These are phyloP conservation scores for Brachyrhaphis roseni DNA, from an alignment of 2,797 vertebrate species.

Conservation along the genomic window DNA sequence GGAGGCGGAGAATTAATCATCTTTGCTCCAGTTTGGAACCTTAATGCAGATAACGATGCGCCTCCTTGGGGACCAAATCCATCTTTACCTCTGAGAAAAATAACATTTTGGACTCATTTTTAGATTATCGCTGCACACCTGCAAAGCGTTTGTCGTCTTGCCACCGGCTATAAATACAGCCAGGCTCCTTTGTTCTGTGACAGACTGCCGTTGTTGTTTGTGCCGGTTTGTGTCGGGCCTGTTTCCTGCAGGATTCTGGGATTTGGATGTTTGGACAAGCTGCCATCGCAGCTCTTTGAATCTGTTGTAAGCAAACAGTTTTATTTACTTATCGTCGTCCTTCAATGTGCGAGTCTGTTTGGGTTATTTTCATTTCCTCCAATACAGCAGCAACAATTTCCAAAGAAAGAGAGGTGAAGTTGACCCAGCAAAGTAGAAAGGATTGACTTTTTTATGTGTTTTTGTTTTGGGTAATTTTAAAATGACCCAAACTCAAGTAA, in stretches of 20 bases:
- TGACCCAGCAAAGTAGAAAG: not conserved
- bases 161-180: not conserved
- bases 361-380: not conserved
- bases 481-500: not conserved
- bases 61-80: not conserved
- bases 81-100: not conserved
- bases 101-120: not conserved
- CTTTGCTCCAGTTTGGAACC: not conserved
- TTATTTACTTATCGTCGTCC: not conserved
- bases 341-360: not conserved
- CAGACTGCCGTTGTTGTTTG: not conserved
- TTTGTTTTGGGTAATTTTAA: not conserved
- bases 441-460: not conserved
- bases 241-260: constrained; percentile 3
- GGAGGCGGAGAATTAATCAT: too few relatives aligned
- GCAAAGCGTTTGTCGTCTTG: not conserved
- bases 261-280: constrained; percentile 4
- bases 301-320: not conserved
- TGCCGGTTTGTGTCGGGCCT: not conserved
- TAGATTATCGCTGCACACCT: not conserved
- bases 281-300: constrained; percentile 5
- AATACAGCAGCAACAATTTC: not conserved
- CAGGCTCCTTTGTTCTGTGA: not conserved
- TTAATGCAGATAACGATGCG: not conserved
- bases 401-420: not conserved